phyloP scores from a whole-genome alignment of 2,888 invertebrate species.

The Lordiphosa fenestrarum region DNA sequence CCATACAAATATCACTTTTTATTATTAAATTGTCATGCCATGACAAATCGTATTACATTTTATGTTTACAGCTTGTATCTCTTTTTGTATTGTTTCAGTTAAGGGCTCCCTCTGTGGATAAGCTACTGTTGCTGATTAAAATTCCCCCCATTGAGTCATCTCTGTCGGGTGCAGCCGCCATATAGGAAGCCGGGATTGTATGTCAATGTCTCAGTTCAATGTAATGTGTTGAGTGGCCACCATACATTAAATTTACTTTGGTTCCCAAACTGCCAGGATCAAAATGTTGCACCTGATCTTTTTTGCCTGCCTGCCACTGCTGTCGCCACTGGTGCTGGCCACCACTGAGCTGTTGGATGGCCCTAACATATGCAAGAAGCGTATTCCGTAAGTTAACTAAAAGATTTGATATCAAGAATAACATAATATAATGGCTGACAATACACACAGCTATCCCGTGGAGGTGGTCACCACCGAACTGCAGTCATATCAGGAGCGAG shows the following conservation, averaged over 20 bases:
- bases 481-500: constrained; percentile 91
- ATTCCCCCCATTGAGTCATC: constrained; percentile 32
- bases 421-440: not conserved
- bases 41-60: no score
- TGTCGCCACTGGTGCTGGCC: constrained; percentile 16
- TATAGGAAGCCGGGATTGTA: constrained; percentile 11
- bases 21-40: no score
- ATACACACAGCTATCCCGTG: constrained; percentile 85
- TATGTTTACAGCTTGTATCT: no score
- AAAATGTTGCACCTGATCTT: constrained; percentile 34
- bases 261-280: constrained; percentile 20
- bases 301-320: constrained; percentile 17
- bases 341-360: constrained; percentile 81
- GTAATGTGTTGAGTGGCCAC: constrained; percentile 35
- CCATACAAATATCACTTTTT: no score
- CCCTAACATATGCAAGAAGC: constrained; percentile 89
- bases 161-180: not conserved
- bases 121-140: constrained; percentile 11
- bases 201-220: constrained; percentile 18
- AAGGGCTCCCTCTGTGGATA: not conserved
- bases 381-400: constrained; percentile 84
- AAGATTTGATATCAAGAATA: no score
- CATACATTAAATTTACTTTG: constrained; percentile 3
- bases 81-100: no score
- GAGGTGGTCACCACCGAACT: constrained; percentile 89